phyloP scores from a whole-genome alignment of 1,140 invertebrate species.

The Papilio polyxenes region DNA sequence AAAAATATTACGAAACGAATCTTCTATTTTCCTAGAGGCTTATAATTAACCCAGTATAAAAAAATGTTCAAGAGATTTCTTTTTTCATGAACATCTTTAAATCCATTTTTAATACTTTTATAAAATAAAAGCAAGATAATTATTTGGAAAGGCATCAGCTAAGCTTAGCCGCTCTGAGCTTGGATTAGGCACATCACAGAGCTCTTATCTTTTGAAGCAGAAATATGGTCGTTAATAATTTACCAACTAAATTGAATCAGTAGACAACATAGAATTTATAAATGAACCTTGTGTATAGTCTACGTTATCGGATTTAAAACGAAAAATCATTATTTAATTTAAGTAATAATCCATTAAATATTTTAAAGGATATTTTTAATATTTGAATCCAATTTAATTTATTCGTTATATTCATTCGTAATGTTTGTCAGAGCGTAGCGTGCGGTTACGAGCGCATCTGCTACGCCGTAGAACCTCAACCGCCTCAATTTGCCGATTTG shows the following conservation, averaged over 20 bases:
- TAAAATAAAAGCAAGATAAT: not conserved
- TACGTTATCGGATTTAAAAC: too few relatives aligned
- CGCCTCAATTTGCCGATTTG: not conserved
- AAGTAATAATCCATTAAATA: too few relatives aligned
- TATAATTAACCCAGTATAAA: not conserved
- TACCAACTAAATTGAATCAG: not conserved
- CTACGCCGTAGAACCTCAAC: constrained; percentile 9
- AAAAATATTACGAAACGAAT: too few relatives aligned
- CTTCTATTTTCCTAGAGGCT: too few relatives aligned
- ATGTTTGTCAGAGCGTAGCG: constrained; percentile 1
- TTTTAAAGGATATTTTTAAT: too few relatives aligned
- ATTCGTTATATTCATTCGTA: not conserved
- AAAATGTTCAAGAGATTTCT: not conserved
- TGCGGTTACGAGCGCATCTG: not conserved
- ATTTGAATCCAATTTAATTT: not conserved
- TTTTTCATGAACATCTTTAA: not conserved
- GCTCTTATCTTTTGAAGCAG: constrained; percentile 21
- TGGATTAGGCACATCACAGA: constrained; percentile 19
- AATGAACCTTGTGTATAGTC: too few relatives aligned
- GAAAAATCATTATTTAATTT: too few relatives aligned
- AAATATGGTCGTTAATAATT: constrained; percentile 19
- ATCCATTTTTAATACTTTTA: not conserved
- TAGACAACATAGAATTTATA: not conserved
- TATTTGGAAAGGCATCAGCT: not conserved
- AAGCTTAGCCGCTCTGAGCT: constrained; percentile 17